These are phyloP conservation scores for Canis aureus DNA, from an alignment of 2,113 vertebrate genomes.

Conservation along the genomic window DNA sequence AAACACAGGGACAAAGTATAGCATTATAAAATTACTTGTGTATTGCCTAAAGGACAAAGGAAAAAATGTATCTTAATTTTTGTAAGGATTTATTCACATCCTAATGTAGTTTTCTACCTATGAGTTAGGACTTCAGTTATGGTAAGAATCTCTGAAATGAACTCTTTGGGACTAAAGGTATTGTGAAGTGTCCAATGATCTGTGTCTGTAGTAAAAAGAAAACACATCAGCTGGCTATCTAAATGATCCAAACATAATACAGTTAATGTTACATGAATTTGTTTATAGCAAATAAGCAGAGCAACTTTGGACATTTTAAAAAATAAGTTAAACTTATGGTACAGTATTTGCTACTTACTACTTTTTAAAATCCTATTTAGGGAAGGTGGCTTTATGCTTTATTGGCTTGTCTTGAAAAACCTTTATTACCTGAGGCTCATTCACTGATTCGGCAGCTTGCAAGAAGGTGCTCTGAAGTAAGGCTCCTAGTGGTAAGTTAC, in stretches of 20 bases:
- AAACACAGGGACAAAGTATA: neutral
- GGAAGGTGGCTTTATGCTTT: conserved; percentile 96
- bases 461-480: conserved; percentile 94
- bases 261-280: conserved; percentile 3
- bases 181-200: neutral
- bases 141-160: conserved; percentile 15
- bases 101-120: neutral
- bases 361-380: conserved; percentile 84
- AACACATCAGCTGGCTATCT: neutral
- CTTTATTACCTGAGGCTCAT: conserved; percentile 97
- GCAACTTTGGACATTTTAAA: neutral
- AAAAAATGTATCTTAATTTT: conserved; percentile 40
- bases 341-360: conserved; percentile 29
- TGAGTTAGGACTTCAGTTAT: neutral
- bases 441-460: conserved; percentile 97
- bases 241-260: neutral
- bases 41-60: neutral
- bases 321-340: conserved; percentile 3
- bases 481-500: conserved; percentile 91
- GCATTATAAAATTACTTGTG: conserved; percentile 2
- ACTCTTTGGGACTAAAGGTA: neutral
- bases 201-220: neutral
- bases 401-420: conserved; percentile 97
- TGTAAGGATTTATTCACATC: neutral
- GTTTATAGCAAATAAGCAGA: neutral